Conservation (phyloP, 2,888 invertebrate genomes). For the Cantharis lateralis region DNA sequence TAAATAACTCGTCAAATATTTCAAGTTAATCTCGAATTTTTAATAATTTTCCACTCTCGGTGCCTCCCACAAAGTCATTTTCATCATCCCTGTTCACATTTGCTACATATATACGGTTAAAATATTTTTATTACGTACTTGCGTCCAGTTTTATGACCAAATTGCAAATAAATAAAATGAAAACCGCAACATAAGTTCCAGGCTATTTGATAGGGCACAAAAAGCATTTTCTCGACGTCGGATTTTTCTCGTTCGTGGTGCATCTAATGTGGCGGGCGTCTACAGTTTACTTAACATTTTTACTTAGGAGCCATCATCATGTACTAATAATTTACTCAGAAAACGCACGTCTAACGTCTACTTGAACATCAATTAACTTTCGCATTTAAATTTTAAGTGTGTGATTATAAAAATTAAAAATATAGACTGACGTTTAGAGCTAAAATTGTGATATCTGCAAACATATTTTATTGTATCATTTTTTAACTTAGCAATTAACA, state of each 20-base stretch:
- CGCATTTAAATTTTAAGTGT: not conserved
- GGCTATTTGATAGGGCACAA: not conserved
- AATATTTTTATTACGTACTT: not conserved
- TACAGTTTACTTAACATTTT: not conserved
- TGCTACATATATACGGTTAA: not conserved
- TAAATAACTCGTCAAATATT: constrained; percentile 21
- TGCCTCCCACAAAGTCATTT: not conserved
- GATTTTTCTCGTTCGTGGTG: not conserved
- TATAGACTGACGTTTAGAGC: not conserved
- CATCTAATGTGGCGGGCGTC: not conserved
- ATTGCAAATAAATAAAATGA: not conserved
- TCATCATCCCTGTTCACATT: not conserved
- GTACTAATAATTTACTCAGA: not conserved
- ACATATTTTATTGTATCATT: constrained; percentile 19
- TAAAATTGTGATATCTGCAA: not conserved
- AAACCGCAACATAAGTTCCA: not conserved
- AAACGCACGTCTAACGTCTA: not conserved
- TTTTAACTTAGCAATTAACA: constrained; percentile 19
- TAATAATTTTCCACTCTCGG: not conserved
- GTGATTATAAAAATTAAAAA: not conserved
- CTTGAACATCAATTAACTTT: not conserved
- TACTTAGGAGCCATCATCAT: not conserved
- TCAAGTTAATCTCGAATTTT: constrained; percentile 1
- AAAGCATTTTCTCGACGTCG: not conserved
- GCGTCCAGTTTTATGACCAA: not conserved